Percentiles rank a stretch among this genome's conserved stretches.
Conservation (phyloP, 2,888 invertebrate species). For the Arge pagana region DNA sequence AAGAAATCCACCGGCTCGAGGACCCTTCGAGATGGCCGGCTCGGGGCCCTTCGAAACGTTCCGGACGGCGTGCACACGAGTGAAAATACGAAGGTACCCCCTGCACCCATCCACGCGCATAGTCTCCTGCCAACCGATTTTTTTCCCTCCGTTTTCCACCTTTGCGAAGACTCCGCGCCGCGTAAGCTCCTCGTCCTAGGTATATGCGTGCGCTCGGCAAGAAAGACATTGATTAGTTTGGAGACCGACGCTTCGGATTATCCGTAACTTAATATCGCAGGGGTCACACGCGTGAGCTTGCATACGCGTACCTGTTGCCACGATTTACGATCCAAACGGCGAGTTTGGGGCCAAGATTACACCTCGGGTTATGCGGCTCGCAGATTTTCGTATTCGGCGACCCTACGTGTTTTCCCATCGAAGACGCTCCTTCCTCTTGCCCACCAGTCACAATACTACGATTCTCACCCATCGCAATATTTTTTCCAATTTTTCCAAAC, state of each 20-base stretch:
- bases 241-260: slow-evolving; percentile 5
- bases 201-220: slow-evolving; percentile 2
- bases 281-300: slow-evolving; percentile 1
- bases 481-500: too few species aligned
- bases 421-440: too few species aligned
- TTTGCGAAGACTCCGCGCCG: not conserved
- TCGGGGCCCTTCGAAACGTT: too few species aligned
- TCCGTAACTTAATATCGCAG: slow-evolving; percentile 9
- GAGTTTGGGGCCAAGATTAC: too few species aligned
- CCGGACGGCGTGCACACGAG: not conserved
- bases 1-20: slow-evolving; percentile 10
- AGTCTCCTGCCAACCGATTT: not conserved
- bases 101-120: not conserved
- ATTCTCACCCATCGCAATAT: too few species aligned
- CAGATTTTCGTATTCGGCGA: too few species aligned
- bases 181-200: not conserved
- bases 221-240: slow-evolving; percentile 15
- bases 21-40: slow-evolving; percentile 12
- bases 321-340: not conserved
- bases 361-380: too few species aligned
- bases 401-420: too few species aligned
- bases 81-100: too few species aligned
- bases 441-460: too few species aligned
- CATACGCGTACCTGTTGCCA: slow-evolving; percentile 5
- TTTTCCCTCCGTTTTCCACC: not conserved